These are phyloP conservation scores for Pardosa pseudoannulata DNA, from an alignment of 2,888 invertebrate species.

Conservation along the genomic window DNA sequence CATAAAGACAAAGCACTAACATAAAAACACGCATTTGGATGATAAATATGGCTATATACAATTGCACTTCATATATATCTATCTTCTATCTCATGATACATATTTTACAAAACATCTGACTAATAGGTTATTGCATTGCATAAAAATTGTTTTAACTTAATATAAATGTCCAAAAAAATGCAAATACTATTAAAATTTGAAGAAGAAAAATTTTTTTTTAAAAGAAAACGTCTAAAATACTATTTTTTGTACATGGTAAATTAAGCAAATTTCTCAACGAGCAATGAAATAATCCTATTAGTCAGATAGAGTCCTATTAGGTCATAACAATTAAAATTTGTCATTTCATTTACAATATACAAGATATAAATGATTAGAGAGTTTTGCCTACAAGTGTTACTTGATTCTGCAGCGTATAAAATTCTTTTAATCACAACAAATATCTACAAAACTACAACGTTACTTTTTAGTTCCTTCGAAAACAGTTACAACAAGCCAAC, in stretches of 20 bases:
- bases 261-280: no score
- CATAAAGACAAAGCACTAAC: conserved; percentile 16
- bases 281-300: background rate
- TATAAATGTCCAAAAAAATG: no score
- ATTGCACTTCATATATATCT: conserved; percentile 1
- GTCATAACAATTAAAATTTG: background rate
- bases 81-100: background rate
- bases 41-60: conserved; percentile 17
- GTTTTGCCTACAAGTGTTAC: background rate
- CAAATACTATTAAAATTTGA: no score
- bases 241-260: no score
- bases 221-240: no score
- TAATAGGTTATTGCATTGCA: background rate
- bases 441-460: conserved; percentile 2
- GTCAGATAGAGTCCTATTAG: background rate
- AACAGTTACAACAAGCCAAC: background rate
- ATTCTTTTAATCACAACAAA: background rate
- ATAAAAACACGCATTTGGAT: background rate
- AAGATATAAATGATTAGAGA: background rate
- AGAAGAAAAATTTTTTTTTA: no score
- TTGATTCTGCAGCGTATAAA: background rate
- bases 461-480: background rate
- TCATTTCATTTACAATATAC: conserved; percentile 19
- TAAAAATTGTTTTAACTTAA: no score
- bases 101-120: background rate